Base-by-base conservation (phyloP, 2,113 vertebrate genomes). In the Pseudopodoces humilis region DNA sequence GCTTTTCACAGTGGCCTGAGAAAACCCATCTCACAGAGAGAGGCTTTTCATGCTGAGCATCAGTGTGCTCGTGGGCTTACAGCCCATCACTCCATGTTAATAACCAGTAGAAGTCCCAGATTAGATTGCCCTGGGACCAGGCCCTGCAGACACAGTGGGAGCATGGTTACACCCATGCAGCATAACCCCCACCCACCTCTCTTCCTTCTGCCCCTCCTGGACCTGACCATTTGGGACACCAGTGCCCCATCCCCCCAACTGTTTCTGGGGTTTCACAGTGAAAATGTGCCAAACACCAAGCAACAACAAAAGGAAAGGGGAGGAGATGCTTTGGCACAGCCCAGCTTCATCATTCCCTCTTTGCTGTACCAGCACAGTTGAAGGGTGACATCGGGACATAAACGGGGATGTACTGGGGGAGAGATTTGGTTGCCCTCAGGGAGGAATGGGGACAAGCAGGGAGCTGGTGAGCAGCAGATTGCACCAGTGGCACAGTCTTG, bases 1-100 rank as follows among this genome's bases (percentile, higher is more conserved):
- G 13, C 49, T 93, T 81, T 86, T 71, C 68, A 84, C 92, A 44
- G 69, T 88, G 60, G 72, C 96, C 95, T 84, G 50, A 96, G 86
- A 97, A 92, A 96, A 97, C 88, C 87, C 33, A 35, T 53, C 62
- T 88, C 53, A 28, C 10, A n/a, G 56, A 91, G 55, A 68, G 14
- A 90, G 56, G 53, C 44, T 94, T 84, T 92, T 65, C 77, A 90
- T 75, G 64, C 64, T 60, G 65, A 92, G 9, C 30, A 39, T 62
- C 62, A 64, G 9, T 33, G 58, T 86, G 79, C 68, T 94, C 0
- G 0, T 83, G 56, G 83, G 67, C 64, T 86, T 71, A 58, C 8
- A 88, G 69, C 28, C n/a, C 31, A 84, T 86, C 56, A 64, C 31
- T 84, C 78, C 10, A 4, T 0, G 9, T 28, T 56, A 67, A 67